Evolutionary conservation across 1,140 invertebrate species (phyloP), one percentile per base, ranked within the genome.

Genomic region (Paraescarpia echinospica): DNA sequence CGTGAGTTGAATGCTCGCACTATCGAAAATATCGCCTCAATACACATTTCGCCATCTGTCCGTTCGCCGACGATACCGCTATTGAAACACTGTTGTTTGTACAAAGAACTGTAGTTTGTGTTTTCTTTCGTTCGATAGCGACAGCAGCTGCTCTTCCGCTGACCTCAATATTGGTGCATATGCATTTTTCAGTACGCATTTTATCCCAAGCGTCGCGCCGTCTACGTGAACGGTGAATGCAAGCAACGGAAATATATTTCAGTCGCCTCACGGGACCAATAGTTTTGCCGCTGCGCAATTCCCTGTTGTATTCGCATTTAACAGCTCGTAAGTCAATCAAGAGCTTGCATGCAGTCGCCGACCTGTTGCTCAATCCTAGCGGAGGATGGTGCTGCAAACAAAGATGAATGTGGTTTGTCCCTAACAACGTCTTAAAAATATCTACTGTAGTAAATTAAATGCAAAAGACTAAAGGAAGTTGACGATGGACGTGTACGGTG

Each of bases 211-310:
- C 59, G 59, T 77, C 59, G 9, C 59, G 27, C 9, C 59, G 27
- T 77, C 59, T 77, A 77, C 59, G 59, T 77, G 59, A 77, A 77
- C 27, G 27, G 59, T 77, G 59, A 12, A 77, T 77, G 59, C 59
- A 77, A 77, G 59, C 59, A 77, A 77, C 59, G 59, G 59, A 77
- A 77, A 77, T 77, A 77, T 31, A 77, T 77, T 77, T 77, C 59
- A 77, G 59, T 77, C 59, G 14, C 59, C 59, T 77, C 59, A 18
- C 59, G 59, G 59, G 59, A 77, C 59, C 59, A 77, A 77, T 77
- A 31, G 18, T 77, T 18, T 31, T 77, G 59, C 59, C 59, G 59
- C 59, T 77, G 59, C 4, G 59, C 59, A 77, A 77, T 77, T 77
- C 27, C 27, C 59, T 77, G 59, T 77, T 22, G 14, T 18, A 22